Percentiles rank a stretch among this genome's conserved stretches.
These are phyloP conservation scores for Acanthiza pusilla DNA, from an alignment of 2,797 vertebrate genomes.

Conservation along the genomic window DNA sequence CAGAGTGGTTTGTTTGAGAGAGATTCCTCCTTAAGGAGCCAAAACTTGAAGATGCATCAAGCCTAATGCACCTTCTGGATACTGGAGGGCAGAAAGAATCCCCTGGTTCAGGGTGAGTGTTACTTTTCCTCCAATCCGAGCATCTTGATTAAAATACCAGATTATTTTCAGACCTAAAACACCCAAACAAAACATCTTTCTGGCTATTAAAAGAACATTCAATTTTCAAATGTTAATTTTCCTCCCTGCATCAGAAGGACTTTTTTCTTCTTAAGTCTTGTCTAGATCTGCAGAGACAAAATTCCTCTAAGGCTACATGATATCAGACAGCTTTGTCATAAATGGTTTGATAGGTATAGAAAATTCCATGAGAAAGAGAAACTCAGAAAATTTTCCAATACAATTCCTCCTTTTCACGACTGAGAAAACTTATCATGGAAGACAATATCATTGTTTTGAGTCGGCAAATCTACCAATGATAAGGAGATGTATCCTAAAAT, in stretches of 20 bases:
- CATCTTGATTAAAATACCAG: not conserved
- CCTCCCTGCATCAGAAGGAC: not conserved
- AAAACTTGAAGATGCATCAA: not conserved
- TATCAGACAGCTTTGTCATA: not conserved
- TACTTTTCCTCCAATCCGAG: not conserved
- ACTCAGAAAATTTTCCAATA: not conserved
- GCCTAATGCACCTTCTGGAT: not conserved
- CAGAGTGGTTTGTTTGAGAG: not conserved
- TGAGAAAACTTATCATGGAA: not conserved
- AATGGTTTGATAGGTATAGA: not conserved
- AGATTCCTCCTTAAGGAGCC: not conserved
- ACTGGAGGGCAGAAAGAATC: not conserved
- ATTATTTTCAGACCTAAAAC: not conserved
- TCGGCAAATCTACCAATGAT: constrained; percentile 4
- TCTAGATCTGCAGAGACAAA: not conserved
- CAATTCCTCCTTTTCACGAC: not conserved
- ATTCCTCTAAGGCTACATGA: not conserved
- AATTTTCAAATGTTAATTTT: not conserved
- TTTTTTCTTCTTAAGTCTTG: not conserved
- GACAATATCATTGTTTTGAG: not conserved
- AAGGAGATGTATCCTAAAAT: constrained; percentile 31
- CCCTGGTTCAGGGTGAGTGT: not conserved
- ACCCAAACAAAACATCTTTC: not conserved
- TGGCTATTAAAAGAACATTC: not conserved
- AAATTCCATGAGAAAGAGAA: not conserved